Evolutionary conservation across 2,113 vertebrate species (phyloP).

Genomic region (Propithecus coquereli): DNA sequence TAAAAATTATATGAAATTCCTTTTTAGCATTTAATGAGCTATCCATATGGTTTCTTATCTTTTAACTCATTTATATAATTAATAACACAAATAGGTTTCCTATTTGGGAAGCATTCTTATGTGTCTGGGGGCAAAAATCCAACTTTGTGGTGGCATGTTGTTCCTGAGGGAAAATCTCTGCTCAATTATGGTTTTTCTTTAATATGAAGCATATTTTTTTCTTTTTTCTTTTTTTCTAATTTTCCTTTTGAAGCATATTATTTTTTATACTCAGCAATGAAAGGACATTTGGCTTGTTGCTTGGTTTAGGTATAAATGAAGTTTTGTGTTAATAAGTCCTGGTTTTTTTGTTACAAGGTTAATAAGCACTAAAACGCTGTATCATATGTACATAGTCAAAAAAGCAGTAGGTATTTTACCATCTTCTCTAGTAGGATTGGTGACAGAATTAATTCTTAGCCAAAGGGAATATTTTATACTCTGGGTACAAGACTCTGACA

Average conservation of each 20-base stretch:
- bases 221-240: no score
- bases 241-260: neutral
- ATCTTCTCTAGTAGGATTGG: neutral
- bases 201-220: neutral
- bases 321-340: neutral
- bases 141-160: neutral
- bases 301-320: neutral
- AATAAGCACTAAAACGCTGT: neutral
- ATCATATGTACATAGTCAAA: neutral
- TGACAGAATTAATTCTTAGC: neutral
- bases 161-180: neutral
- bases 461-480: neutral
- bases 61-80: conserved; percentile 11
- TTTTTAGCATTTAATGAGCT: neutral
- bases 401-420: neutral
- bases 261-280: neutral
- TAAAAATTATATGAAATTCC: neutral
- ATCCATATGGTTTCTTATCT: neutral
- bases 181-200: neutral
- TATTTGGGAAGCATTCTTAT: neutral
- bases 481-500: neutral
- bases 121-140: neutral
- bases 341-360: neutral
- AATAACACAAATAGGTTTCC: neutral
- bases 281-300: neutral